Evolutionary conservation across 2,888 invertebrate species (phyloP).

Genomic region (Phytoseiulus persimilis): DNA sequence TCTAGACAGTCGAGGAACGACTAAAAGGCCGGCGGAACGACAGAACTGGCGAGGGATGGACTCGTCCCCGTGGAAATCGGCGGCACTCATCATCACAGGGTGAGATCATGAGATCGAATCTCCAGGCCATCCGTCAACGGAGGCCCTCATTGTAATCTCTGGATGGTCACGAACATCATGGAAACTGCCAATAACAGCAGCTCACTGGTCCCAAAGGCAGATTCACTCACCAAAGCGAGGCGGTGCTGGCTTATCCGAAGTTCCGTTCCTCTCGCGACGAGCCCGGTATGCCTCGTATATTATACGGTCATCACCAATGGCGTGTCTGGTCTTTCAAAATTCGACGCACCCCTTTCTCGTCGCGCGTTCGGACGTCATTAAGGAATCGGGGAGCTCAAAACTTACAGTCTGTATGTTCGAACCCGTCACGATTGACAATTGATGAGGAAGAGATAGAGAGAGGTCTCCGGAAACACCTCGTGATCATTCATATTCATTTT

Average conservation of each 20-base stretch:
- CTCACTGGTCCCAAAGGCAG: neutral
- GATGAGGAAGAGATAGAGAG: too few relatives aligned
- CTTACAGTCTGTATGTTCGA: too few relatives aligned
- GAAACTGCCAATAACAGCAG: neutral
- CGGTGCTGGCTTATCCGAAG: too few relatives aligned
- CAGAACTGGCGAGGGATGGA: neutral
- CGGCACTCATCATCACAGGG: neutral
- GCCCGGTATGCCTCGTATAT: too few relatives aligned
- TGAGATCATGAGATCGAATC: neutral
- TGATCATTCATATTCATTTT: neutral
- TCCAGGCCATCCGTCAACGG: neutral
- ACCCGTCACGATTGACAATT: too few relatives aligned
- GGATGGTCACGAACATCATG: slow-evolving; percentile 5
- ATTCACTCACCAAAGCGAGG: neutral
- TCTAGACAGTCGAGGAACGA: neutral
- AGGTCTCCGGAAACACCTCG: neutral
- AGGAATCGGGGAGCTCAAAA: too few relatives aligned
- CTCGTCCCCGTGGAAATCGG: neutral
- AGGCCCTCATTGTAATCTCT: slow-evolving; percentile 5
- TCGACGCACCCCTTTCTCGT: too few relatives aligned
- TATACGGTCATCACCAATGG: too few relatives aligned
- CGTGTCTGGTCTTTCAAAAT: too few relatives aligned
- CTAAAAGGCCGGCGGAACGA: neutral
- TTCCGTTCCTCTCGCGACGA: too few relatives aligned
- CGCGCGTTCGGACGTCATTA: too few relatives aligned